Evolutionary conservation across 2,888 invertebrate species (phyloP), one percentile per base, ranked within the genome.

Genomic region (Hypomecis punctinalis): DNA sequence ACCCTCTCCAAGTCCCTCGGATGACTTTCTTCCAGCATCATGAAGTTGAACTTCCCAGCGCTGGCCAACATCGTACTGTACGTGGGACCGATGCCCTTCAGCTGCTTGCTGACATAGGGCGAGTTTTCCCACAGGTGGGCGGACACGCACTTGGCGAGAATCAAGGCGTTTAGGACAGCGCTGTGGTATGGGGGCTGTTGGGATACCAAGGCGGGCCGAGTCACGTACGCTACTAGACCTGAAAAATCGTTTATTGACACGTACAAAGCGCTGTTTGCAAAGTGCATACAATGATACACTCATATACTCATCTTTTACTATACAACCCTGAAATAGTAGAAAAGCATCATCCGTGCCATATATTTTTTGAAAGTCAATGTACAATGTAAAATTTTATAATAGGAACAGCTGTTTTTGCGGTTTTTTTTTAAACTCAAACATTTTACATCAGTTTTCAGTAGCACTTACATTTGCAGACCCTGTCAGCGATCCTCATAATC

Each of bases 91-190:
- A 97, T 96, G 51, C 96, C 95, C 61, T 94, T 94, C 53, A 97
- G 84, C 80, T 97, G 97, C 75, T 94, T 94, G 66, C 95, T 92
- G 33, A 97, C 94, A 80, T 93, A 95, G 1, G 80, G 80, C 0
- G 96, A 96, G 81, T 96, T 95, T 78, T 97, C 96, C 97, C 97
- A 97, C 48, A 97, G 85, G 73, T 94, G 94, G 0, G 95, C 94
- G 37, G 88, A 77, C 68, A 96, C 91, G 77, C 96, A 96, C 88
- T 97, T 96, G 6, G 94, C 88, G 60, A 97, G 88, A 37, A 94
- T 86, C 33, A 95, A 83, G 0, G 96, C 86, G 83, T 94, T 95
- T 5, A 95, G 78, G 10, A 96, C 85, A 0, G 94, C 93, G 59
- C 86, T 84, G 83, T 89, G 95, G 74, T 88, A 86, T 57, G 83